Conservation (phyloP, 2,888 invertebrate genomes). For the Lasius fuliginosus region DNA sequence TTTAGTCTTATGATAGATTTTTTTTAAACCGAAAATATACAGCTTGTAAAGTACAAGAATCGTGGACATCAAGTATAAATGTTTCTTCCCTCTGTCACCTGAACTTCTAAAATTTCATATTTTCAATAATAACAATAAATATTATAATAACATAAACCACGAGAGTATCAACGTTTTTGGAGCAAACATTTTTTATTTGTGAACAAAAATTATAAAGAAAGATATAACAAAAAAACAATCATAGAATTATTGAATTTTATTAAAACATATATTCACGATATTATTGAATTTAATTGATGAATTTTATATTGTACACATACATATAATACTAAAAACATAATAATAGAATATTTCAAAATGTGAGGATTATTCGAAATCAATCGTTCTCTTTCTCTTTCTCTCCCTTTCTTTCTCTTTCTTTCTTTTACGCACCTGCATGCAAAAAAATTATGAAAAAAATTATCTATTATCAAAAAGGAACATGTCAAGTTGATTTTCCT, state of each 20-base stretch:
- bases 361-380: slow-evolving; percentile 1
- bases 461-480: neutral
- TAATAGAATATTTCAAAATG: slow-evolving; percentile 3
- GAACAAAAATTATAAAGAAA: neutral
- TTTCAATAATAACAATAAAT: slow-evolving; percentile 11
- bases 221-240: neutral
- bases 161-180: neutral
- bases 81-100: neutral
- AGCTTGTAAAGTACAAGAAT: neutral
- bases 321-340: neutral
- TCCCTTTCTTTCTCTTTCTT: neutral
- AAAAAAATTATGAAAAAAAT: neutral
- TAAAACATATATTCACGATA: neutral
- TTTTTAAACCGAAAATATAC: neutral
- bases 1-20: neutral
- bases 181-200: neutral
- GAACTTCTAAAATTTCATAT: neutral
- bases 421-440: neutral
- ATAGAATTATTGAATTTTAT: neutral
- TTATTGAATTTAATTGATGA: neutral
- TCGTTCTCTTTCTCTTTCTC: neutral
- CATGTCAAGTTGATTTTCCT: neutral
- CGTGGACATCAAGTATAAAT: neutral
- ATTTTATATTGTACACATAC: neutral
- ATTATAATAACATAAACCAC: neutral